These are phyloP conservation scores for Azemiops feae DNA, from an alignment of 2,113 vertebrate species.

Conservation along the genomic window DNA sequence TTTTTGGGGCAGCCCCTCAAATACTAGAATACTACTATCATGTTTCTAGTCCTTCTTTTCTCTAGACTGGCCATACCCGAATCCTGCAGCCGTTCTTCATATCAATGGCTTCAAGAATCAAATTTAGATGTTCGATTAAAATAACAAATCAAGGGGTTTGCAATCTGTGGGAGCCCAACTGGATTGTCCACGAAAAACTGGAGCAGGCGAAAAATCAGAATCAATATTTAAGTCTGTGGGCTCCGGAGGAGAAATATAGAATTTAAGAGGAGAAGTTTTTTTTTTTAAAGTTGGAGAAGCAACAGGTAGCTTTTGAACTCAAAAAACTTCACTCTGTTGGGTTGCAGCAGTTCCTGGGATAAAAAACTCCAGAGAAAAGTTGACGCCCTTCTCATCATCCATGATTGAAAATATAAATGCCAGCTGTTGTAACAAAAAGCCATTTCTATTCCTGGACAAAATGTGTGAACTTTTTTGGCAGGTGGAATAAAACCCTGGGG, in stretches of 20 bases:
- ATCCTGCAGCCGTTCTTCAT: too few species aligned
- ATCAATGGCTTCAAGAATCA: neutral
- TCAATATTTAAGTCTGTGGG: neutral
- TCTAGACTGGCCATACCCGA: too few species aligned
- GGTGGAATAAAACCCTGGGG: neutral
- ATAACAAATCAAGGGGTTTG: neutral
- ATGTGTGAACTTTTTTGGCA: neutral
- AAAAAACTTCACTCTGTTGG: neutral
- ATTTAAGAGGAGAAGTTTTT: too few species aligned
- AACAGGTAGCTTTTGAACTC: neutral
- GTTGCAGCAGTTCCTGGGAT: neutral
- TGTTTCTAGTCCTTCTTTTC: too few species aligned
- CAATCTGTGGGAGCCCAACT: neutral
- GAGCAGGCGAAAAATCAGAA: neutral
- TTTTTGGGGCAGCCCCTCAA: too few species aligned
- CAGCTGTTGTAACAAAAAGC: neutral
- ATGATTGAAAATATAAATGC: neutral
- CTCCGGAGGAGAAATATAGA: too few species aligned
- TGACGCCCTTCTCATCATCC: neutral
- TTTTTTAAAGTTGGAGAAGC: too few species aligned
- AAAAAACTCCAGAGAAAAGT: neutral
- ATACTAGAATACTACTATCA: too few species aligned
- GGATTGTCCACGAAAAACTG: neutral
- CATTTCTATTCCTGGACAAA: neutral
- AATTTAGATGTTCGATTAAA: neutral